These are phyloP conservation scores for Caenorhabditis imperialis DNA, from an alignment of 2,888 invertebrate species.

Conservation along the genomic window DNA sequence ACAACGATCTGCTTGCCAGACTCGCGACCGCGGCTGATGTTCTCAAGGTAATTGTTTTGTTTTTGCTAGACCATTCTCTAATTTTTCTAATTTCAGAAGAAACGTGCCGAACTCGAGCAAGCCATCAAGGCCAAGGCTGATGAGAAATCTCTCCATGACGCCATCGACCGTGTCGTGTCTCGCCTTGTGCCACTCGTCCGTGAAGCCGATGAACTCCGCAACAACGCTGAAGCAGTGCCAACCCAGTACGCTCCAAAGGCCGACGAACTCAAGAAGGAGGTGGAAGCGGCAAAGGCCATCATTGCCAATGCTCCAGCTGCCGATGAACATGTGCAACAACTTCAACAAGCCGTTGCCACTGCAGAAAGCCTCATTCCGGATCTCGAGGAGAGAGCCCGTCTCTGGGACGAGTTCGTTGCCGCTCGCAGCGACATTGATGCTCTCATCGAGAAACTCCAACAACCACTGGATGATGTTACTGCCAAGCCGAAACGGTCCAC, in stretches of 20 bases:
- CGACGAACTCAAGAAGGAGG: slow-evolving; percentile 54
- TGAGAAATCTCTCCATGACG: too few relatives aligned
- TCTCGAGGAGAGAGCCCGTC: slow-evolving; percentile 55
- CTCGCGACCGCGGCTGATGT: slow-evolving; percentile 58
- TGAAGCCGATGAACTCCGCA: slow-evolving; percentile 32
- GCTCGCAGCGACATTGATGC: slow-evolving; percentile 61
- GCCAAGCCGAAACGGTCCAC: slow-evolving; percentile 39
- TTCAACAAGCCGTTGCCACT: slow-evolving; percentile 37
- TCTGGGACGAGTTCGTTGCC: slow-evolving; percentile 64
- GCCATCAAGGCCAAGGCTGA: too few relatives aligned
- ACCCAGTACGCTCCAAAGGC: slow-evolving; percentile 58
- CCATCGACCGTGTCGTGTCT: too few relatives aligned
- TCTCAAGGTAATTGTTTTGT: slow-evolving; percentile 45
- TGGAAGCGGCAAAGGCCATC: slow-evolving; percentile 43
- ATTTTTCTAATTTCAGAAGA: too few relatives aligned
- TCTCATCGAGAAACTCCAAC: slow-evolving; percentile 55
- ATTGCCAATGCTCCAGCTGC: slow-evolving; percentile 35
- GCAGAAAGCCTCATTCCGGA: slow-evolving; percentile 33
- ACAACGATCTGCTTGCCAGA: slow-evolving; percentile 55
- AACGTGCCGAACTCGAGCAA: too few relatives aligned
- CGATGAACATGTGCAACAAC: slow-evolving; percentile 46
- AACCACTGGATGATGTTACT: slow-evolving; percentile 49
- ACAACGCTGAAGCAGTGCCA: slow-evolving; percentile 61
- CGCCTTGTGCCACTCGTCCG: too few relatives aligned
- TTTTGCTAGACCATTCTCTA: neutral